These are phyloP conservation scores for Pyrocoelia pectoralis DNA, from an alignment of 2,888 invertebrate genomes.

Conservation along the genomic window DNA sequence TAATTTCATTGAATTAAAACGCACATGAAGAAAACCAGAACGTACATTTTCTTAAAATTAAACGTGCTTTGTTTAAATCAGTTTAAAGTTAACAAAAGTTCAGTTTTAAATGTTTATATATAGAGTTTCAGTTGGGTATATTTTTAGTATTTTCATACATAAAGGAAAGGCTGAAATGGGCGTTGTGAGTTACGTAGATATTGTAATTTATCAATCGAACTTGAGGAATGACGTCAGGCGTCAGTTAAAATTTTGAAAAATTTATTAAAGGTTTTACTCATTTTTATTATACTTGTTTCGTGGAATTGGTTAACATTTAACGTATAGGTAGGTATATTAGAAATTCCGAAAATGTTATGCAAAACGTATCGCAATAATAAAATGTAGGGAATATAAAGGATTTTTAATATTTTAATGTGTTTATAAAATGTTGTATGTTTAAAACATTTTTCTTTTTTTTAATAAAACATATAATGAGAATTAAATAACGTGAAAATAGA, in stretches of 20 bases:
- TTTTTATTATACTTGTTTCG: background rate
- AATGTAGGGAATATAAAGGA: background rate
- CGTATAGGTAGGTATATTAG: background rate
- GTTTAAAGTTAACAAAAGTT: background rate
- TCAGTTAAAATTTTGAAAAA: background rate
- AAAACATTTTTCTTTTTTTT: background rate
- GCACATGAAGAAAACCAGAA: background rate
- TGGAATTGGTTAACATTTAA: background rate
- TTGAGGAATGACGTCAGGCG: background rate
- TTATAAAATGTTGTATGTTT: background rate
- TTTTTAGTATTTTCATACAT: background rate
- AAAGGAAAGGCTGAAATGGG: background rate
- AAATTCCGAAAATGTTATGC: background rate
- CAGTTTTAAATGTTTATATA: background rate
- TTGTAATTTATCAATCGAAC: background rate
- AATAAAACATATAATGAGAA: background rate
- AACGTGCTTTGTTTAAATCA: background rate
- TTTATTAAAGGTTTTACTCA: background rate
- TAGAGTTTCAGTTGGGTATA: background rate
- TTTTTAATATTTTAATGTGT: no score
- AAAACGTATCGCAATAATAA: no score
- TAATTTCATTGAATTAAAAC: background rate
- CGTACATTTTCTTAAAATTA: background rate
- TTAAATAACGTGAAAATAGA: background rate
- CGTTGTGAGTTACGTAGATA: background rate